Percentiles rank a stretch among this genome's conserved stretches.
phyloP scores from a whole-genome alignment of 2,113 vertebrate genomes.

The Scophthalmus maximus region DNA sequence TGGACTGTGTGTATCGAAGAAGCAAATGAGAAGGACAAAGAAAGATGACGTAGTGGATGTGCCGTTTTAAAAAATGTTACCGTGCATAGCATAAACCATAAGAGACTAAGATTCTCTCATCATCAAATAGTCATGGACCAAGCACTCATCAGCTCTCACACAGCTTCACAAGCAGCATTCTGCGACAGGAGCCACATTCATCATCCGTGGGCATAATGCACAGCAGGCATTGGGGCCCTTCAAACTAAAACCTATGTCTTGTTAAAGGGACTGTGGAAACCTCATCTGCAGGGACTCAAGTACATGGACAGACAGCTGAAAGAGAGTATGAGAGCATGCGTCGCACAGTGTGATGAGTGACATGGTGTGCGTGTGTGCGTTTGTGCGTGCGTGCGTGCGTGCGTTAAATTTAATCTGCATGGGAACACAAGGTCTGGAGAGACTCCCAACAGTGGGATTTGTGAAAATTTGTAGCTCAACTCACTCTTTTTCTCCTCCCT shows the following conservation, averaged over 20 bases:
- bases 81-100: background rate
- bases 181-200: slow-evolving; percentile 46
- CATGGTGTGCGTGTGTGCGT: slow-evolving; percentile 21
- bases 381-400: slow-evolving; percentile 18
- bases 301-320: slow-evolving; percentile 14
- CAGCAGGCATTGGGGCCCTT: slow-evolving; percentile 22
- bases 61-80: slow-evolving; percentile 24
- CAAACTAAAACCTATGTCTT: slow-evolving; percentile 52
- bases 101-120: slow-evolving; percentile 16
- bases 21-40: background rate
- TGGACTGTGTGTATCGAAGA: background rate
- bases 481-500: slow-evolving; percentile 34
- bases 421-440: slow-evolving; percentile 68
- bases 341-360: slow-evolving; percentile 12
- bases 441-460: slow-evolving; percentile 71
- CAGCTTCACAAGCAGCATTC: slow-evolving; percentile 32
- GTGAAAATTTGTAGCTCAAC: slow-evolving; percentile 65
- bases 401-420: slow-evolving; percentile 65
- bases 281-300: slow-evolving; percentile 22
- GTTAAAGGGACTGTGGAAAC: slow-evolving; percentile 38
- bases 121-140: slow-evolving; percentile 53
- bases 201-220: slow-evolving; percentile 52
- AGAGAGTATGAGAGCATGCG: slow-evolving; percentile 23
- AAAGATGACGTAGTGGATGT: background rate
- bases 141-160: slow-evolving; percentile 23